Evolutionary conservation across 2,888 invertebrate genomes (phyloP).

Genomic region (Muscina levida): DNA sequence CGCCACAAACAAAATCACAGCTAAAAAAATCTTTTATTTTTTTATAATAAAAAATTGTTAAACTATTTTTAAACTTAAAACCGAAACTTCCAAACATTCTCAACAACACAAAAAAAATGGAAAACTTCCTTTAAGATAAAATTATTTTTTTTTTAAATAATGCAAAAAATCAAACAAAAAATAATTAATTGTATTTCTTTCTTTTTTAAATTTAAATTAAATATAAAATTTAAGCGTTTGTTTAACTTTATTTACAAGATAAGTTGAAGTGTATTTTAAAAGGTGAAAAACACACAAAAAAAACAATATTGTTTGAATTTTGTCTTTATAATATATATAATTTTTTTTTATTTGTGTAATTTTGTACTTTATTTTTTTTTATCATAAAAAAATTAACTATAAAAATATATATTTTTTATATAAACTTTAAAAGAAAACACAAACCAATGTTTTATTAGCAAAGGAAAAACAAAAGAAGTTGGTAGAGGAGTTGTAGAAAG

Average conservation of each 20-base stretch:
- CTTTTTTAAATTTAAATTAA: conserved; percentile 49
- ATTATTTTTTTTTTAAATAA: conserved; percentile 33
- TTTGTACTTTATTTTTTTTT: conserved; percentile 33
- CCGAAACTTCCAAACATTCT: conserved; percentile 62
- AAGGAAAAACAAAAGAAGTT: too few relatives aligned
- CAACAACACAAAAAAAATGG: conserved; percentile 54
- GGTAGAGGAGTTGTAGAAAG: too few relatives aligned
- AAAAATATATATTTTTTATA: conserved; percentile 37
- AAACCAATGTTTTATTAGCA: not conserved
- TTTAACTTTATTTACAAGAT: not conserved
- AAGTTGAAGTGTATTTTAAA: conserved; percentile 23
- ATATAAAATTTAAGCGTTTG: conserved; percentile 34
- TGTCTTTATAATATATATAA: not conserved
- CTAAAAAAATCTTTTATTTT: conserved; percentile 41
- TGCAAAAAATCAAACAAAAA: conserved; percentile 48
- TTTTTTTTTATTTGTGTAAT: conserved; percentile 10
- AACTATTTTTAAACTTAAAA: conserved; percentile 66
- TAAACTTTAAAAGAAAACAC: conserved; percentile 20
- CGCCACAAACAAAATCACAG: conserved; percentile 47
- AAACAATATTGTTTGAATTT: not conserved
- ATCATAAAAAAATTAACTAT: not conserved
- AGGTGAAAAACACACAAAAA: too few relatives aligned
- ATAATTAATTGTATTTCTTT: conserved; percentile 57
- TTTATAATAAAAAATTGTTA: conserved; percentile 60
- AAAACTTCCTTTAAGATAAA: conserved; percentile 55